Conservation (phyloP, 2,888 invertebrate species). For the Icerya purchasi region DNA sequence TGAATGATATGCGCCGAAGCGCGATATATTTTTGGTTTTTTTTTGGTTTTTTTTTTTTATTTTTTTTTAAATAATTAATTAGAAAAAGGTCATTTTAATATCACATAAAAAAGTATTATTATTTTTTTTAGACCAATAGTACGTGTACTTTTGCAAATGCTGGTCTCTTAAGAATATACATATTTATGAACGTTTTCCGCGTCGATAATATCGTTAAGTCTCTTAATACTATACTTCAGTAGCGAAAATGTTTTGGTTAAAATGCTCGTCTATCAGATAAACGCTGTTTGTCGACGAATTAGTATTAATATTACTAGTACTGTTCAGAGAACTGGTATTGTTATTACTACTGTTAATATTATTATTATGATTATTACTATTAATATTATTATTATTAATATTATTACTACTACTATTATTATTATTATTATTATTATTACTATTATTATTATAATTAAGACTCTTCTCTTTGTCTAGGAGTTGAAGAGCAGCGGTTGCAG, state of each 20-base stretch:
- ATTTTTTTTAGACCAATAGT: background rate
- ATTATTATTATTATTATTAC: conserved; percentile 6
- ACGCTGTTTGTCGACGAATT: conserved; percentile 27
- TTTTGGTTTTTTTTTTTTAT: too few relatives aligned
- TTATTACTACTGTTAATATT: conserved; percentile 21
- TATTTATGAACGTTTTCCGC: background rate
- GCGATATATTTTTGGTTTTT: too few relatives aligned
- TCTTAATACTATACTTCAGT: conserved; percentile 44
- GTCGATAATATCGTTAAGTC: background rate
- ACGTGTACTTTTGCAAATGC: too few relatives aligned
- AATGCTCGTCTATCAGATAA: conserved; percentile 56
- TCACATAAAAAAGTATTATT: too few relatives aligned
- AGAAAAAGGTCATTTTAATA: too few relatives aligned
- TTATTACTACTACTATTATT: background rate
- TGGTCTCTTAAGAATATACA: too few relatives aligned
- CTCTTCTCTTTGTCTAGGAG: conserved; percentile 30
- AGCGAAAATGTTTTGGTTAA: conserved; percentile 33
- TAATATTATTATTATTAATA: conserved; percentile 10
- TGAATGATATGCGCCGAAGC: too few relatives aligned
- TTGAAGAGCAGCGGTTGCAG: background rate
- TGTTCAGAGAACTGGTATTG: conserved; percentile 21
- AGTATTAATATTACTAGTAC: conserved; percentile 25
- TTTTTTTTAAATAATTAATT: too few relatives aligned
- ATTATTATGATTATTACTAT: conserved; percentile 8
- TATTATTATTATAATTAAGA: conserved; percentile 9